phyloP scores from a whole-genome alignment of 92 coral and sea anemone species.

The Porites cylindrica region DNA sequence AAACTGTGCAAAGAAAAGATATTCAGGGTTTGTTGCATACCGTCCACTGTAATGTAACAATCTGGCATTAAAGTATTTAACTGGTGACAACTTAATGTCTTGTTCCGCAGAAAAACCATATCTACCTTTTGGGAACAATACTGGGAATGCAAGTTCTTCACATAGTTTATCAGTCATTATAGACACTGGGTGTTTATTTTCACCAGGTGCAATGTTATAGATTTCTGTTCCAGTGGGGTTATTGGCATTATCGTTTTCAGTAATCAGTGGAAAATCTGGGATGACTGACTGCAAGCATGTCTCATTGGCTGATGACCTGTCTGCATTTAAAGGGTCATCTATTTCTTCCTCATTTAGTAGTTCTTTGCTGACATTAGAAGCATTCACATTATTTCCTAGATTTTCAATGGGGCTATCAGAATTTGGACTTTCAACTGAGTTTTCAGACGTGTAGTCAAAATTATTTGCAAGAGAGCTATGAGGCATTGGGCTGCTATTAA shows the following conservation, averaged over 20 bases:
- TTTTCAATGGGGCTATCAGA: too few relatives aligned
- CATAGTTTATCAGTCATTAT: constrained; percentile 52
- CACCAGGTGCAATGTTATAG: constrained; percentile 44
- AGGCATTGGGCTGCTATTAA: too few relatives aligned
- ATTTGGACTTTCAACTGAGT: too few relatives aligned
- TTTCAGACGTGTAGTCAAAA: too few relatives aligned
- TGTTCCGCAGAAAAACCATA: constrained; percentile 65
- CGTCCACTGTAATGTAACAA: constrained; percentile 68
- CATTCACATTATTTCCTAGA: too few relatives aligned
- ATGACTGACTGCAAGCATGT: neutral
- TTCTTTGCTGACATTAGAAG: too few relatives aligned
- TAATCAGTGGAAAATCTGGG: constrained; percentile 66
- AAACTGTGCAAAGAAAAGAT: constrained; percentile 11
- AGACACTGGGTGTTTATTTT: constrained; percentile 29
- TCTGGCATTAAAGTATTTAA: constrained; percentile 64
- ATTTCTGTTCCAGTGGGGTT: constrained; percentile 67
- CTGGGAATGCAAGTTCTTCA: constrained; percentile 24
- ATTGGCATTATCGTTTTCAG: constrained; percentile 1
- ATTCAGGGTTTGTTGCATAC: constrained; percentile 67
- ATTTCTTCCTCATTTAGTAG: constrained; percentile 43
- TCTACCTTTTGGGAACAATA: constrained; percentile 72
- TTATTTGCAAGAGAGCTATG: too few relatives aligned
- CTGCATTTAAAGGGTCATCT: constrained; percentile 66
- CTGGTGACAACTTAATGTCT: constrained; percentile 43
- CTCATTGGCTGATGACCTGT: constrained; percentile 61